Conservation (phyloP, 2,113 vertebrate genomes). For the Anthoscopus minutus region DNA sequence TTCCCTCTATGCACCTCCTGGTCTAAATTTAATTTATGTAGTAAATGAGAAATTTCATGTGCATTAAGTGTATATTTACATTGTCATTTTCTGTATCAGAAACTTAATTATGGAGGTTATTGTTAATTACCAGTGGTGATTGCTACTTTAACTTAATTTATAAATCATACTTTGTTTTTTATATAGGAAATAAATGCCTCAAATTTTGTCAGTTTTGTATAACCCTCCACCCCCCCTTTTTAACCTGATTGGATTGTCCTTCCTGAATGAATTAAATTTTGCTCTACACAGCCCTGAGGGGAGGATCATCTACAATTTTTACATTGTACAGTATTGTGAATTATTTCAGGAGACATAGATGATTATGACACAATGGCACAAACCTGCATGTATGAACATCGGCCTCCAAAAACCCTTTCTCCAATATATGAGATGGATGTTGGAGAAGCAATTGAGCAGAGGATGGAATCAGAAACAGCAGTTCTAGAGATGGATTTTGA, state of each 20-base stretch:
- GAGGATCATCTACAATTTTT: slow-evolving; percentile 79
- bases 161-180: slow-evolving; percentile 66
- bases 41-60: slow-evolving; percentile 66
- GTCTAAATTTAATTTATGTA: slow-evolving; percentile 70
- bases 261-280: slow-evolving; percentile 70
- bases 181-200: slow-evolving; percentile 69
- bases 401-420: slow-evolving; percentile 93
- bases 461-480: slow-evolving; percentile 77
- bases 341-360: slow-evolving; percentile 99
- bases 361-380: slow-evolving; percentile 97
- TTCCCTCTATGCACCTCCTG: slow-evolving; percentile 30
- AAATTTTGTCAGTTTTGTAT: slow-evolving; percentile 71
- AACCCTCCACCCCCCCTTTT: slow-evolving; percentile 35
- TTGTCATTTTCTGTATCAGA: slow-evolving; percentile 80
- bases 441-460: slow-evolving; percentile 85
- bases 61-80: slow-evolving; percentile 73
- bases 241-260: slow-evolving; percentile 63
- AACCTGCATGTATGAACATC: slow-evolving; percentile 90
- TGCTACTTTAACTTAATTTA: slow-evolving; percentile 69
- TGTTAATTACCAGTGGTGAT: slow-evolving; percentile 72
- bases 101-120: slow-evolving; percentile 69
- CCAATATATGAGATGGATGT: slow-evolving; percentile 96
- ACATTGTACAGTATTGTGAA: slow-evolving; percentile 99
- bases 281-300: slow-evolving; percentile 73
- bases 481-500: slow-evolving; percentile 71